Evolutionary conservation across 2,113 vertebrate genomes (phyloP), one percentile per base, ranked within the genome.

Genomic region (Axis porcinus): DNA sequence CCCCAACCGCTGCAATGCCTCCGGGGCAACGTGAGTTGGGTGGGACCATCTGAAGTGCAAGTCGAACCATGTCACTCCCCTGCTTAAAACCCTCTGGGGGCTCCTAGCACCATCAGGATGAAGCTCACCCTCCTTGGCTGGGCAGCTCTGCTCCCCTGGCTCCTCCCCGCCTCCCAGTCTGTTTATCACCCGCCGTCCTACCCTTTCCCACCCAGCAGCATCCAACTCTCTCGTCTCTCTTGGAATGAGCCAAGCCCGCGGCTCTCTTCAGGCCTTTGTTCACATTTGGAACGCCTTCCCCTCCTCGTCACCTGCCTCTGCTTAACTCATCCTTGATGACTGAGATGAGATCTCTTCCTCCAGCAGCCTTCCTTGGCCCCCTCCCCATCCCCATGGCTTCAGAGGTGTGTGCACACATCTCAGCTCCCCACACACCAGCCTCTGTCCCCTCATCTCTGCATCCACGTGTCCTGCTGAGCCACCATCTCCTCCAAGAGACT

Each of bases 131-230:
- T 16, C 19, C 36, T 8, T 23, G 19, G 50, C 50, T n/a, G 33
- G 79, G 33, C 81, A 40, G n/a, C n/a, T 23, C 52, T 55, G 81
- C 16, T 36, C 14, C 47, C 33, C 40, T 1, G 0, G 52, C 57
- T 50, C 45, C 76, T 1, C 2, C 91, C 81, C 9, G n/a, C 47
- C 62, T n/a, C 25, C 57, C 23, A 25, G 45, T 54, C 64, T 45
- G 36, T 10, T 47, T 7, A 7, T 33, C 36, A 70, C 15, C 3
- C 0, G 0, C 52, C 2, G 7, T 19, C 64, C 64, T 5, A 12
- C n/a, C 36, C 45, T 36, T 70, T 43, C 21, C 55, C 50, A 60
- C 36, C 83, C 36, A 9, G 57, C 43, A 36, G 86, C 33, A 81
- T 5, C 45, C 33, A 30, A 47, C 25, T 58, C 76, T 58, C 76